A percentile compares a stretch with the other conserved stretches of the same genome.
phyloP scores from a whole-genome alignment of 2,888 invertebrate species.

The Thalpophila matura region DNA sequence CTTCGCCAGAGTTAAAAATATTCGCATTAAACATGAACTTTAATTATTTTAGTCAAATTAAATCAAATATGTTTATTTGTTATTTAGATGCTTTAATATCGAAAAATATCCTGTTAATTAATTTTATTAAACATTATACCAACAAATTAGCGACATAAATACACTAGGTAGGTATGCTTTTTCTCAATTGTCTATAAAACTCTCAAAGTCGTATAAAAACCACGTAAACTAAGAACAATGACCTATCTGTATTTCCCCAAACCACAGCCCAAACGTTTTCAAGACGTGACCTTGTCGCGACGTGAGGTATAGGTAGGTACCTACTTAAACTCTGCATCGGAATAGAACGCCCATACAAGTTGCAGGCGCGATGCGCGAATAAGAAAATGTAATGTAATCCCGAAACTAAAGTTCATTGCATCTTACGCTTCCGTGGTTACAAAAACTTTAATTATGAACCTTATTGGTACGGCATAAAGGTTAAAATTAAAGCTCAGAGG shows the following conservation, averaged over 20 bases:
- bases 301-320: too few species aligned
- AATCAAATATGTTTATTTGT: too few species aligned
- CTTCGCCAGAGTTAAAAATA: too few species aligned
- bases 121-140: too few species aligned
- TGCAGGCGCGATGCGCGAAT: conserved; percentile 14
- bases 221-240: conserved; percentile 28
- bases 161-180: too few species aligned
- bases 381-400: conserved; percentile 43
- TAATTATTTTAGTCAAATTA: too few species aligned
- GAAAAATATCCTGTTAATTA: too few species aligned
- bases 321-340: conserved; percentile 18
- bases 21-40: too few species aligned
- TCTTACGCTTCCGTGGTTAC: conserved; percentile 20
- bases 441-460: conserved; percentile 30
- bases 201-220: conserved; percentile 7
- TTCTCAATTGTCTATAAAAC: background rate
- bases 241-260: conserved; percentile 33
- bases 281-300: conserved; percentile 41
- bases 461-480: conserved; percentile 11
- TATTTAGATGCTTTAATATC: too few species aligned
- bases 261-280: conserved; percentile 24
- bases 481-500: conserved; percentile 33
- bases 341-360: conserved; percentile 38
- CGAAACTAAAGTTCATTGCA: conserved; percentile 29
- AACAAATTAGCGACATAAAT: too few species aligned